Percentiles rank a stretch among this genome's conserved stretches.
phyloP scores from a whole-genome alignment of 1,140 invertebrate species.

The Platorchestia sp. region DNA sequence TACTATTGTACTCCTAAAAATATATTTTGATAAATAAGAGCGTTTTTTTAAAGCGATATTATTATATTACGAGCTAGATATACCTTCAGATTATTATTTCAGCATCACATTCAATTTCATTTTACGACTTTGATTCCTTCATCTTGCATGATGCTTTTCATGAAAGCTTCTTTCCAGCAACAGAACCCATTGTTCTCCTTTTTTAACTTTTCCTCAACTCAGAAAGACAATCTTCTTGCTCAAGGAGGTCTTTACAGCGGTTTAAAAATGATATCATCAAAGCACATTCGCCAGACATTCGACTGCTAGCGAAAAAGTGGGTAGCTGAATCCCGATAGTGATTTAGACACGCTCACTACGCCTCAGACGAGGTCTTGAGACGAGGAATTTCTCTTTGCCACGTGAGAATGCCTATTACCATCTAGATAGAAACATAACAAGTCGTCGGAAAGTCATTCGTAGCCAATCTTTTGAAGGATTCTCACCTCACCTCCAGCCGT shows the following conservation, averaged over 20 bases:
- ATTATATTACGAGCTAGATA: too few species aligned
- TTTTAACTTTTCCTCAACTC: neutral
- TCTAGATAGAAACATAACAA: conserved; percentile 47
- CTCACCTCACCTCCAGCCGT: neutral
- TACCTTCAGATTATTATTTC: too few species aligned
- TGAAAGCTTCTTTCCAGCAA: neutral
- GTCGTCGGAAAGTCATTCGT: conserved; percentile 5
- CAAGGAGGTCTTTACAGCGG: neutral
- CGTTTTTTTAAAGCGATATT: too few species aligned
- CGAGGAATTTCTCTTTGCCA: conserved; percentile 7
- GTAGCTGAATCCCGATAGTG: neutral
- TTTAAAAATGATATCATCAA: neutral
- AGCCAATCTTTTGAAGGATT: conserved; percentile 16
- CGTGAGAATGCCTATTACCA: conserved; percentile 22
- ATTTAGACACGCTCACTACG: neutral
- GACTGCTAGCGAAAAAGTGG: neutral
- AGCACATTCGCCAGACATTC: neutral
- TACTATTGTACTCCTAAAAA: too few species aligned
- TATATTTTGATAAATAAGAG: too few species aligned
- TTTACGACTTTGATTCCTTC: too few species aligned
- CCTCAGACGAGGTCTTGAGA: neutral
- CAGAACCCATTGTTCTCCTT: neutral
- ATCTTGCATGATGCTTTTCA: too few species aligned
- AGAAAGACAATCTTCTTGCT: neutral
- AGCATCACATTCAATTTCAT: too few species aligned